Base-by-base conservation (phyloP, 2,888 invertebrate species). In the Hyppa rectilinea region DNA sequence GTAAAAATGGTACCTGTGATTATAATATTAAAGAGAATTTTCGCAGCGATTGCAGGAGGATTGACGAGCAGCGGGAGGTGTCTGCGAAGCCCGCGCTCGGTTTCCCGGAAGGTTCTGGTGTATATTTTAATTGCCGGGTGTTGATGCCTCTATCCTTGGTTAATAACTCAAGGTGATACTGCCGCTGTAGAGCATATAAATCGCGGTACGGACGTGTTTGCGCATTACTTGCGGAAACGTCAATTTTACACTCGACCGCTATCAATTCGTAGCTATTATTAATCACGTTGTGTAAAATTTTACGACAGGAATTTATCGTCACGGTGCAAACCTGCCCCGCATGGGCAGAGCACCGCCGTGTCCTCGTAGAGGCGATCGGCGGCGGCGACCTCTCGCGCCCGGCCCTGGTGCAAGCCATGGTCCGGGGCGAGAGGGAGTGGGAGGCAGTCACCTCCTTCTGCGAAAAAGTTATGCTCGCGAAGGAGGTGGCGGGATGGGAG, bases 61-160 rank as follows among this genome's bases (percentile, higher is more conserved):
- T 85, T 86, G 88, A 86, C 84, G 84, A 81, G 85, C 72, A 83
- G 71, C 78, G 73, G 76, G 77, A 78, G 77, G 78, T 71, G 80
- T 82, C 79, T 81, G 82, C 78, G 71, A 76, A 85, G 83, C 78
- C 81, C 49, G 40, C 36, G 82, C 81, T 78, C 80, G 78, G 81
- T 90, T 95, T 94, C 94, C 92, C 87, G 92, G 94, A 94, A 94
- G 94, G 93, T 87, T 87, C 85, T 84, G 87, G 84, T 87, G 88
- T 85, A 88, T 83, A 86, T 88, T 90, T 91, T 94, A 93, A 94
- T 94, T 90, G 88, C 87, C 78, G 62, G 71, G 84, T 87, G 87
- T 87, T 86, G 81, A 85, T 82, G 88, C 86, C 80, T 74, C 83
- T 87, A 88, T 90, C 88, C 90, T 90, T 87, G 84, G 79, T 86